Percentiles rank a stretch among this genome's conserved stretches.
These are phyloP conservation scores for Hybognathus amarus DNA, from an alignment of 2,797 vertebrate species.

Conservation along the genomic window DNA sequence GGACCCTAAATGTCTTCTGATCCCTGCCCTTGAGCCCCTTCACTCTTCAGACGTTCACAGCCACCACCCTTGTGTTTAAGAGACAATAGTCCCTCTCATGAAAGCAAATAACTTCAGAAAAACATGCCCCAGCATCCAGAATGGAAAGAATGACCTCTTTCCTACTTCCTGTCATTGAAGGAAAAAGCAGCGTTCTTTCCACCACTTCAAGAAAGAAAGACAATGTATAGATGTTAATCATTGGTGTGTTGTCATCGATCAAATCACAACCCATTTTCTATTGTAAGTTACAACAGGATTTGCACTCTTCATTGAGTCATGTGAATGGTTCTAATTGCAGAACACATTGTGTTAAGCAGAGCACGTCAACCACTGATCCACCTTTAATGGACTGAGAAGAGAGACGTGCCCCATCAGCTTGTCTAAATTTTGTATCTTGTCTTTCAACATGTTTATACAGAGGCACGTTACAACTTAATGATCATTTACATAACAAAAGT, in stretches of 20 bases:
- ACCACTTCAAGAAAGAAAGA: slow-evolving; percentile 31
- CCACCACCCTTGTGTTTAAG: slow-evolving; percentile 49
- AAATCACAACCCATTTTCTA: neutral
- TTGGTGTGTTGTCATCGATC: neutral
- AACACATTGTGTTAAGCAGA: slow-evolving; percentile 6
- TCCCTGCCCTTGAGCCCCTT: slow-evolving; percentile 69
- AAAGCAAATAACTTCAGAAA: slow-evolving; percentile 42
- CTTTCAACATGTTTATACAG: neutral
- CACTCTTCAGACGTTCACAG: slow-evolving; percentile 48
- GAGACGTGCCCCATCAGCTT: neutral
- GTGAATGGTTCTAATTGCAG: slow-evolving; percentile 9
- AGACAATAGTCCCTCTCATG: slow-evolving; percentile 58
- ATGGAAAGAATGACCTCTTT: slow-evolving; percentile 63
- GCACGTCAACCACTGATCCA: slow-evolving; percentile 12
- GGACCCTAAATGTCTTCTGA: slow-evolving; percentile 76
- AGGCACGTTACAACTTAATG: neutral
- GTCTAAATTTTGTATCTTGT: neutral
- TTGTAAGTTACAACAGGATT: neutral
- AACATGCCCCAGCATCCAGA: slow-evolving; percentile 46
- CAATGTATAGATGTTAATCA: slow-evolving; percentile 18
- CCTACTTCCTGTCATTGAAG: slow-evolving; percentile 54
- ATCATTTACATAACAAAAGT: neutral
- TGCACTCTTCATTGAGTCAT: neutral
- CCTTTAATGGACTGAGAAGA: neutral
- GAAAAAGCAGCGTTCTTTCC: slow-evolving; percentile 51